phyloP scores from a whole-genome alignment of 2,888 invertebrate genomes.

The Ptychoptera contaminata region DNA sequence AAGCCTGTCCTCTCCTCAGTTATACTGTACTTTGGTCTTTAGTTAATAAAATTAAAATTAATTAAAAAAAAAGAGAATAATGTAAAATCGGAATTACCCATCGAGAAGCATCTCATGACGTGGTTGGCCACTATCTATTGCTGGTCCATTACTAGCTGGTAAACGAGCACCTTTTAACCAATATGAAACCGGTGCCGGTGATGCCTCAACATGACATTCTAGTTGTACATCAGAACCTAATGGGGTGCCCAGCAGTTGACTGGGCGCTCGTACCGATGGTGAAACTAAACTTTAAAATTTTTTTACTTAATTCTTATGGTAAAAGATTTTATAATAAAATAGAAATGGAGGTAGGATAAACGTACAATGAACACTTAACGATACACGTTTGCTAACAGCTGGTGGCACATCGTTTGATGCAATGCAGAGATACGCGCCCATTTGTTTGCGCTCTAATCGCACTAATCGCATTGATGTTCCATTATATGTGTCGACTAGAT shows the following conservation, averaged over 20 bases:
- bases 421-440: conserved; percentile 84
- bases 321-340: no score
- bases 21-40: conserved; percentile 30
- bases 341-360: no score
- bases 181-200: conserved; percentile 40
- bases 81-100: no score
- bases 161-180: conserved; percentile 30
- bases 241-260: conserved; percentile 76
- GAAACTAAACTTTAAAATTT: conserved; percentile 44
- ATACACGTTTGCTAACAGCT: conserved; percentile 76
- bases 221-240: conserved; percentile 71
- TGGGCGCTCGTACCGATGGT: conserved; percentile 76
- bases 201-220: conserved; percentile 78
- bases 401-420: conserved; percentile 86
- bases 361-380: conserved; percentile 82
- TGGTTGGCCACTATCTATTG: conserved; percentile 26
- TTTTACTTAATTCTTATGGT: not conserved
- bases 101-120: conserved; percentile 60
- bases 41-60: conserved; percentile 4
- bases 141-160: conserved; percentile 22
- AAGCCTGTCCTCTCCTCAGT: conserved; percentile 30
- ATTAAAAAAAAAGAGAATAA: no score
- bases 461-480: conserved; percentile 59
- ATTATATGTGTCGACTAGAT: conserved; percentile 54
- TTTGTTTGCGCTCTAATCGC: conserved; percentile 73